Conservation (phyloP, 2,888 invertebrate species). For the Leptinotarsa juncta region DNA sequence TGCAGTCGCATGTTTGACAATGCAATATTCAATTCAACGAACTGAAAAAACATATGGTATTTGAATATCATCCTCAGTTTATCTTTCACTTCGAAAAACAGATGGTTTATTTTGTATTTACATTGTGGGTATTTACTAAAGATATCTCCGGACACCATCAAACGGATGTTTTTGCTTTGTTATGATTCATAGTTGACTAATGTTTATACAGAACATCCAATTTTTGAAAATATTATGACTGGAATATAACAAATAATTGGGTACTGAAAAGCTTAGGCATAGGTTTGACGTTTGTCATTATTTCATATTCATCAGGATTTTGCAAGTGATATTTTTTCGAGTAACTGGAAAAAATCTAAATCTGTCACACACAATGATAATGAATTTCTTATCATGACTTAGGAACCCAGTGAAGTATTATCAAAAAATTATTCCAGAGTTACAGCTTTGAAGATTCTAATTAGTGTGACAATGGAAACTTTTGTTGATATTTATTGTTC, state of each 20-base stretch:
- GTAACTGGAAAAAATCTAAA: no score
- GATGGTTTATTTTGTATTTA: slow-evolving; percentile 25
- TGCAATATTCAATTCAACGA: slow-evolving; percentile 29
- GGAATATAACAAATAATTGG: neutral
- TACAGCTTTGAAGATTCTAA: no score
- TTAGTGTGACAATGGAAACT: no score
- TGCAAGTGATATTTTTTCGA: no score
- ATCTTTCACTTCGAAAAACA: slow-evolving; percentile 9
- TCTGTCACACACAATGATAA: no score
- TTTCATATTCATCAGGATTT: no score
- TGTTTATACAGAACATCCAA: neutral
- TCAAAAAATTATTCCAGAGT: no score
- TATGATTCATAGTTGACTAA: neutral
- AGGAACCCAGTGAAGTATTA: no score
- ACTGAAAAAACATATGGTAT: slow-evolving; percentile 39
- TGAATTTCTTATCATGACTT: no score
- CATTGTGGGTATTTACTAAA: neutral
- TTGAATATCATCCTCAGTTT: slow-evolving; percentile 28
- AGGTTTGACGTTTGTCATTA: no score
- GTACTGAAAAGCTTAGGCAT: no score
- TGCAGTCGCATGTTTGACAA: slow-evolving; percentile 39
- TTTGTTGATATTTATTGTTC: no score
- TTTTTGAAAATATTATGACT: neutral
- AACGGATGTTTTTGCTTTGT: slow-evolving; percentile 8
- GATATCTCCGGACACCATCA: neutral